Evolutionary conservation across 2,888 invertebrate species (phyloP), one percentile per base, ranked within the genome.

Genomic region (Embidobia sp.): DNA sequence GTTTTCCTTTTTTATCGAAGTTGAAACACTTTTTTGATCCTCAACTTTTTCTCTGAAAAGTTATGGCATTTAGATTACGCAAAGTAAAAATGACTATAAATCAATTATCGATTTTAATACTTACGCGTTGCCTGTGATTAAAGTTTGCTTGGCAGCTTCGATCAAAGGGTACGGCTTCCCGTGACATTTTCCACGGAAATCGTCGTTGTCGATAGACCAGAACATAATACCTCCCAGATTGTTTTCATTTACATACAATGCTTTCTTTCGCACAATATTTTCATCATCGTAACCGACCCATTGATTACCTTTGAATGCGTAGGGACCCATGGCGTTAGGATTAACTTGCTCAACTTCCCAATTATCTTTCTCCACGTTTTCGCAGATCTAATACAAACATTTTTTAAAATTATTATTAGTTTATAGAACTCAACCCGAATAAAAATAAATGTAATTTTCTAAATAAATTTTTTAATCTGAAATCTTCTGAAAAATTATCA

Each of bases 241-340:
- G 80, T 95, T 94, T 73, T 96, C 94, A 26, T 94, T 95, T 0
- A 96, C 97, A 86, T 96, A 97, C 83, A 94, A 93, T 0, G 96
- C 94, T 91, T 98, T 97, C 85, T 93, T 93, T 84, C 92, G 92
- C 0, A 95, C 96, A 44, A 96, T 96, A 6, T 93, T 93, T 79
- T 95, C 93, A 84, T 97, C 97, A 85, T 97, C 97, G 86, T 96
- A 97, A 0, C 97, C 97, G 1, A 97, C 97, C 97, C 97, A 98
- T 89, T 97, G 97, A 89, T 97, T 95, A 15, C 93, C 95, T 79
- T 93, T 93, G 89, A 91, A 95, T 1, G 97, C 97, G 84, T 96
- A 97, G 0, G 98, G 98, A 0, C 97, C 97, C 94, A 97, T 95
- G 0, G 95, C 95, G 19, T 93, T 92, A 0, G 94, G 92, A 89